These are phyloP conservation scores for Drosophila paracracens DNA, from an alignment of 2,888 invertebrate genomes.

Conservation along the genomic window DNA sequence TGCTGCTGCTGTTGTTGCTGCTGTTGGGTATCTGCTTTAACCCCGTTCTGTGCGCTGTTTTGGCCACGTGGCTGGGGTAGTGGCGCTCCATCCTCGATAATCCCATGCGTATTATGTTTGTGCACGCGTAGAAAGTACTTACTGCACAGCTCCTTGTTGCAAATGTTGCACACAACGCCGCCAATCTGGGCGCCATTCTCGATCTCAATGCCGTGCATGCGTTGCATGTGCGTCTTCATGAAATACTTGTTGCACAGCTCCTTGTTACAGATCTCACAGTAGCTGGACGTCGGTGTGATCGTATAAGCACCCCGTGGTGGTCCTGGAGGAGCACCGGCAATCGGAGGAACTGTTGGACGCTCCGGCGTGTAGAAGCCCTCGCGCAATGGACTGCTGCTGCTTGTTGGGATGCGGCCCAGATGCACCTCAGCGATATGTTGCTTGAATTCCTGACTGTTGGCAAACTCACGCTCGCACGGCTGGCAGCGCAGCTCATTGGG, in stretches of 20 bases:
- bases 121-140: constrained; percentile 99
- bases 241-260: constrained; percentile 99
- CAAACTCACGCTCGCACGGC: constrained; percentile 86
- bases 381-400: constrained; percentile 82
- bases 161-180: constrained; percentile 98
- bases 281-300: constrained; percentile 91
- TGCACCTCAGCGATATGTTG: constrained; percentile 90
- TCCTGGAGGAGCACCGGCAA: constrained; percentile 28
- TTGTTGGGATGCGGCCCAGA: constrained; percentile 66
- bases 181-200: constrained; percentile 96
- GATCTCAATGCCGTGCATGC: constrained; percentile 98
- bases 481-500: constrained; percentile 80
- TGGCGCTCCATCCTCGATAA: constrained; percentile 92
- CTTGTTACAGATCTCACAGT: constrained; percentile 99
- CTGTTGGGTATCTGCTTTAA: constrained; percentile 67
- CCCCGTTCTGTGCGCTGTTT: constrained; percentile 79
- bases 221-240: constrained; percentile 99
- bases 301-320: constrained; percentile 86
- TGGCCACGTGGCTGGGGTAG: constrained; percentile 84
- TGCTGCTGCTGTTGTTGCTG: constrained; percentile 62
- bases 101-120: constrained; percentile 98
- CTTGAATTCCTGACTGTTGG: constrained; percentile 89
- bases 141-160: constrained; percentile 98
- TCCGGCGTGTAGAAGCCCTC: constrained; percentile 86
- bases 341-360: constrained; percentile 77